Evolutionary conservation across 2,888 invertebrate species (phyloP).

Genomic region (Perizoma affinitatum): DNA sequence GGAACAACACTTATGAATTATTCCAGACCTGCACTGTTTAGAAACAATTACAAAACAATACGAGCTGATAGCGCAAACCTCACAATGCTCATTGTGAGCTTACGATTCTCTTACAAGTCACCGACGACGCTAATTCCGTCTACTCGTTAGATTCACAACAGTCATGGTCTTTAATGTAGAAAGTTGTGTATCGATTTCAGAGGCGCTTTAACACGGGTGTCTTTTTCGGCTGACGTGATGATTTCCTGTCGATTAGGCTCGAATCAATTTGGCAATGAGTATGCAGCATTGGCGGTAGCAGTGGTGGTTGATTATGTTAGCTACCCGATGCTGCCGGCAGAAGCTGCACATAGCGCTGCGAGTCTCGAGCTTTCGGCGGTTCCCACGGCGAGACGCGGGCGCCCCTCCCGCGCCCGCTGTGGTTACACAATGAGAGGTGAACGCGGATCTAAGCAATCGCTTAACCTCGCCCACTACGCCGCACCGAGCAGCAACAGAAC

Average conservation of each 20-base stretch:
- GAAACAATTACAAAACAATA: constrained; percentile 81
- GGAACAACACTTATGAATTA: constrained; percentile 79
- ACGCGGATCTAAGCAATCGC: constrained; percentile 84
- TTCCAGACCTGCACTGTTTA: constrained; percentile 71
- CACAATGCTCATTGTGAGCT: constrained; percentile 69
- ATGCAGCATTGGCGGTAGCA: constrained; percentile 53
- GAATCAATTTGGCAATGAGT: constrained; percentile 67
- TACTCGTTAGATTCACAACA: constrained; percentile 40
- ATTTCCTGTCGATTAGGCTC: constrained; percentile 72
- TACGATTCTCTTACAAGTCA: constrained; percentile 52
- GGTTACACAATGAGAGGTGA: constrained; percentile 83
- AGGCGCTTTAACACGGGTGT: constrained; percentile 44
- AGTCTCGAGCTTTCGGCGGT: constrained; percentile 78
- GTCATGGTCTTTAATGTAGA: constrained; percentile 48
- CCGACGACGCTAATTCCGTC: constrained; percentile 37
- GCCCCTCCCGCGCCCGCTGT: constrained; percentile 59
- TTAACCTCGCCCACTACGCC: constrained; percentile 82
- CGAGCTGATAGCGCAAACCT: constrained; percentile 73
- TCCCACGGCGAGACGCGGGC: constrained; percentile 64
- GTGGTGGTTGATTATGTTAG: constrained; percentile 51
- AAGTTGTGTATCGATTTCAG: constrained; percentile 45
- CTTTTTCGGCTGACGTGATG: constrained; percentile 58
- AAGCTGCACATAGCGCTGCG: constrained; percentile 68
- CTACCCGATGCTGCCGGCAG: constrained; percentile 60
- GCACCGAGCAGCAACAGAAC: constrained; percentile 40